Conservation (phyloP, 1,140 invertebrate species). For the Littorina saxatilis region DNA sequence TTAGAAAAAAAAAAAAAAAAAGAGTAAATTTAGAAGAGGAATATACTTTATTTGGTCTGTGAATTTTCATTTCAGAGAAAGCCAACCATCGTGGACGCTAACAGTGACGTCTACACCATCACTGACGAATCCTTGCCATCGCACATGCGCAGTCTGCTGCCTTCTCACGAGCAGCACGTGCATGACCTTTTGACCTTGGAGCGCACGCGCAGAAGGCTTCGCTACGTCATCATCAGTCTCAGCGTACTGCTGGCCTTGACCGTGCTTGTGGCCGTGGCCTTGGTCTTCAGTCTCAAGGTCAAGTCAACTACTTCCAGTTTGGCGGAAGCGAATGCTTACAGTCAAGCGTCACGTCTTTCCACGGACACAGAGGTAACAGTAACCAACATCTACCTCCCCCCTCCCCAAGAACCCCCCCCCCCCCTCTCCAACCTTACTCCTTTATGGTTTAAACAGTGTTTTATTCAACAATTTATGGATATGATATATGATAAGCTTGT, state of each 20-base stretch:
- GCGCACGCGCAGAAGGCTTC: conserved; percentile 2
- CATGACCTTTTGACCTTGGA: conserved; percentile 19
- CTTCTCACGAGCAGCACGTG: conserved; percentile 20
- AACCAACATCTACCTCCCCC: too few relatives aligned
- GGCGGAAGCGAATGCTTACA: not conserved
- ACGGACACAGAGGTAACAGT: too few relatives aligned
- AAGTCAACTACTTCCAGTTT: not conserved
- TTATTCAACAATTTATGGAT: too few relatives aligned
- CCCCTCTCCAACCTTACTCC: too few relatives aligned
- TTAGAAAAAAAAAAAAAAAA: too few relatives aligned
- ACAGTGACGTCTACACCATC: conserved; percentile 35
- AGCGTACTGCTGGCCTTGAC: conserved; percentile 16
- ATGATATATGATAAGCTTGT: too few relatives aligned
- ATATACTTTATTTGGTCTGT: too few relatives aligned
- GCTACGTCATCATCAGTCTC: conserved; percentile 18
- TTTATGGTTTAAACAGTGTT: too few relatives aligned
- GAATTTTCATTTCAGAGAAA: conserved; percentile 13
- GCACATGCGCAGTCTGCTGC: conserved; percentile 36
- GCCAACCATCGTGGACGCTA: not conserved
- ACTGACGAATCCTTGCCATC: conserved; percentile 34
- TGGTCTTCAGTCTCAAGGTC: conserved; percentile 17
- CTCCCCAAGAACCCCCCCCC: too few relatives aligned
- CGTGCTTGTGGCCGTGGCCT: conserved; percentile 11
- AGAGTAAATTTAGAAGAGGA: too few relatives aligned
- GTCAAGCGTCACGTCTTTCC: too few relatives aligned